A percentile compares a stretch with the other conserved stretches of the same genome.
Evolutionary conservation across 2,113 vertebrate species (phyloP).

Genomic region (Chlorodrepanis virens): DNA sequence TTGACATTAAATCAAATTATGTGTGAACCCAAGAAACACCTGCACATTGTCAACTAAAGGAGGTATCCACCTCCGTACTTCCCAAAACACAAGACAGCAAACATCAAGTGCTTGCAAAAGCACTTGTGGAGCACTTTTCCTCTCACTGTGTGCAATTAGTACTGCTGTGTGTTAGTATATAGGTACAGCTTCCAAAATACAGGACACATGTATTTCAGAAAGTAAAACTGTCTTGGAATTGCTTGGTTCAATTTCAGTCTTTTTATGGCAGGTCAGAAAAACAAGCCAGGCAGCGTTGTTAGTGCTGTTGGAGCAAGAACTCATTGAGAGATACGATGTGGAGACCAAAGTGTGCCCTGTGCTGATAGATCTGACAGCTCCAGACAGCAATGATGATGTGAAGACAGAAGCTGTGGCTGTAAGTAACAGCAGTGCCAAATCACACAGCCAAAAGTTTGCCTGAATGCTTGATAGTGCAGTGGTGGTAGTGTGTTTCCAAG

Average conservation of each 20-base stretch:
- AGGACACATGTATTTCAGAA: not conserved
- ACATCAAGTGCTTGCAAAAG: not conserved
- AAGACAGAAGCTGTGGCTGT: slow-evolving; percentile 90
- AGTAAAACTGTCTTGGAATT: not conserved
- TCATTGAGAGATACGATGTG: slow-evolving; percentile 83
- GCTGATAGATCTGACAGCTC: slow-evolving; percentile 86
- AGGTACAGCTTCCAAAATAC: not conserved
- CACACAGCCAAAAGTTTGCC: not conserved
- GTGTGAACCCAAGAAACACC: not conserved
- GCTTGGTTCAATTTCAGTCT: not conserved
- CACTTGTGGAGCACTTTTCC: not conserved
- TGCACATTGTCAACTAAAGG: not conserved
- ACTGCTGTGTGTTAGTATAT: not conserved
- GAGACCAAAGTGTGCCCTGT: slow-evolving; percentile 89
- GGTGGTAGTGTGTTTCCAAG: not conserved
- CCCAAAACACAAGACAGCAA: not conserved
- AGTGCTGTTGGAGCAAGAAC: slow-evolving; percentile 86
- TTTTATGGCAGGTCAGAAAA: slow-evolving; percentile 80
- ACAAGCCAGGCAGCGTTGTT: slow-evolving; percentile 87
- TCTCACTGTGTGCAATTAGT: not conserved
- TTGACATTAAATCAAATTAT: not conserved
- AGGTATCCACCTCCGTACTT: not conserved
- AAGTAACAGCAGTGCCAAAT: slow-evolving; percentile 47
- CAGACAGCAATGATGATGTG: slow-evolving; percentile 88
- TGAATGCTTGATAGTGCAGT: not conserved